Evolutionary conservation across 2,113 vertebrate genomes (phyloP).

Genomic region (Marcusenius ussheri): DNA sequence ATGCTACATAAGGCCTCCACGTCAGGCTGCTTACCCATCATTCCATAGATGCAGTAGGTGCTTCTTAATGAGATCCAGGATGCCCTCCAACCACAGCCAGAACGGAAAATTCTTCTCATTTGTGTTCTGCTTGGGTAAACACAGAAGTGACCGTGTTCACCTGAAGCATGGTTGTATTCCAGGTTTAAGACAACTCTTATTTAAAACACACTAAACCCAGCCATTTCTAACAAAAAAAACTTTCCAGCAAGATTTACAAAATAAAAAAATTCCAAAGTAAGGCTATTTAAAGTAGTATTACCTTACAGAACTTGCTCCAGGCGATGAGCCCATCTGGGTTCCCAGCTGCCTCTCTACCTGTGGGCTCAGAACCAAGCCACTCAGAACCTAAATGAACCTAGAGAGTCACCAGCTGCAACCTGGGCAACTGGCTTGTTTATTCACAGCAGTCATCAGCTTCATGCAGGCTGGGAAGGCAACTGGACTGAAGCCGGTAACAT

Average conservation of each 20-base stretch:
- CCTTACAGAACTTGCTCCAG: constrained; percentile 86
- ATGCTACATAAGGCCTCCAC: background rate
- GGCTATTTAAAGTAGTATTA: constrained; percentile 32
- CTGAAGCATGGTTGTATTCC: background rate
- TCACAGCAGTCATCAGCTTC: background rate
- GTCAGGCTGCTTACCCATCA: constrained; percentile 66
- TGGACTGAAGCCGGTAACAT: background rate
- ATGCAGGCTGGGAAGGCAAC: background rate
- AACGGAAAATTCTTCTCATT: constrained; percentile 70
- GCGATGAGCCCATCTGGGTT: constrained; percentile 61
- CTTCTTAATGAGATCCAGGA: constrained; percentile 86
- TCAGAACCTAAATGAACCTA: background rate
- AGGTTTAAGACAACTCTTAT: background rate
- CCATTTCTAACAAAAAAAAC: background rate
- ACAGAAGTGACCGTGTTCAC: background rate
- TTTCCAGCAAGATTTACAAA: background rate
- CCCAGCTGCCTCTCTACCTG: constrained; percentile 54
- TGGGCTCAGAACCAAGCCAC: background rate
- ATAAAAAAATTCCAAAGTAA: background rate
- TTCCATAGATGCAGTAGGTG: constrained; percentile 79
- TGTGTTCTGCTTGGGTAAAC: constrained; percentile 60
- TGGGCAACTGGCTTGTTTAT: background rate
- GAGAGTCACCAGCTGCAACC: background rate
- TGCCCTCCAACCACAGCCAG: constrained; percentile 90
- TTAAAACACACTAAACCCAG: background rate